A percentile compares a stretch with the other conserved stretches of the same genome.
These are phyloP conservation scores for Serinus canaria DNA, from an alignment of 2,113 vertebrate species.

Conservation along the genomic window DNA sequence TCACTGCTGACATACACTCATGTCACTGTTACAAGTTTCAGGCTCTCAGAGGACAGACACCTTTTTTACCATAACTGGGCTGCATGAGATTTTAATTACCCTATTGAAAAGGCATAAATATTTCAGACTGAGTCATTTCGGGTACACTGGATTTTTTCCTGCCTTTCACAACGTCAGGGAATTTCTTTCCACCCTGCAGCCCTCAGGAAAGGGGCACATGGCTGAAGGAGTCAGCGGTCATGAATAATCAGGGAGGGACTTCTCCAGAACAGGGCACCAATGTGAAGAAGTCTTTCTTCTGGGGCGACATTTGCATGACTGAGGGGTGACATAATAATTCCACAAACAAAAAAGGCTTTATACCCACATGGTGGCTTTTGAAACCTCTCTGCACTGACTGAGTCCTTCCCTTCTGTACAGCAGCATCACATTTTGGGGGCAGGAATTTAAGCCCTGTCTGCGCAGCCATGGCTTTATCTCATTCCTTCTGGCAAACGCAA, in stretches of 20 bases:
- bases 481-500: not conserved
- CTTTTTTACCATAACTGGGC: not conserved
- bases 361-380: not conserved
- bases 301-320: conserved; percentile 30
- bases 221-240: not conserved
- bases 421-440: not conserved
- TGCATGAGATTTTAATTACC: not conserved
- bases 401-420: conserved; percentile 1
- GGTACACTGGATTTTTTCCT: not conserved
- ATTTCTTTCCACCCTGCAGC: conserved; percentile 10
- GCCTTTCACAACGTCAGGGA: not conserved
- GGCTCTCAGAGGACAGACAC: not conserved
- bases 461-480: not conserved
- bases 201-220: not conserved
- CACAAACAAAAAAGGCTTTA: conserved; percentile 55
- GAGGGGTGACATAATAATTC: conserved; percentile 49
- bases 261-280: conserved; percentile 45
- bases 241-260: conserved; percentile 45
- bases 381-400: not conserved
- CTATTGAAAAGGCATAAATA: not conserved
- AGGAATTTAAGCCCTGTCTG: conserved; percentile 10
- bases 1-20: not conserved
- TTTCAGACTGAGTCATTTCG: not conserved
- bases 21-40: not conserved
- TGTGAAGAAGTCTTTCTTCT: conserved; percentile 61